phyloP scores from a whole-genome alignment of 2,113 vertebrate genomes.

The Podarcis muralis region DNA sequence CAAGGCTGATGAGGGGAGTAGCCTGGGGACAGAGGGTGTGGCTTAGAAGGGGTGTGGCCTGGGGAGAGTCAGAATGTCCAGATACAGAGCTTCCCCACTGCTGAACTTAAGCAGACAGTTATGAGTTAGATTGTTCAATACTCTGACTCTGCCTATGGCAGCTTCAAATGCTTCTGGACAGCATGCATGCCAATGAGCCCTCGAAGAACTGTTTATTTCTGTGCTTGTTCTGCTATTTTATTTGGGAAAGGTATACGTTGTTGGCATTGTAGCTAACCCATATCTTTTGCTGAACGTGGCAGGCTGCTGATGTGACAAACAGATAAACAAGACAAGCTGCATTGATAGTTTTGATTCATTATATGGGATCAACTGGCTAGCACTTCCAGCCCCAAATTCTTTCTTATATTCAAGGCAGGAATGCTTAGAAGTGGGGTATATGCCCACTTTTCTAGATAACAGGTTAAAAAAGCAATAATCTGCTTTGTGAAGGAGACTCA shows the following conservation, averaged over 20 bases:
- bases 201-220: background rate
- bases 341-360: background rate
- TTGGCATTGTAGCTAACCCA: background rate
- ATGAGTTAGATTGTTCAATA: background rate
- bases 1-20: no score
- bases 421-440: background rate
- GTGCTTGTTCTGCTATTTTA: background rate
- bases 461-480: background rate
- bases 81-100: no score
- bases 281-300: background rate
- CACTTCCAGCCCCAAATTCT: background rate
- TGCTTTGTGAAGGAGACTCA: background rate
- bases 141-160: background rate
- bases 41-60: no score
- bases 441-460: no score
- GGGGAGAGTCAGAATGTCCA: no score
- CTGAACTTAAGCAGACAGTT: background rate
- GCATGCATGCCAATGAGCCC: background rate
- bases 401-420: background rate
- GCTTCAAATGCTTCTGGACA: background rate
- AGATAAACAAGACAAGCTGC: background rate
- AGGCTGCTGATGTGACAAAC: background rate
- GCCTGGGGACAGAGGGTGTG: no score
- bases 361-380: background rate
- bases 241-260: background rate